phyloP scores from a whole-genome alignment of 2,797 vertebrate genomes.

The Garrulus glandarius region DNA sequence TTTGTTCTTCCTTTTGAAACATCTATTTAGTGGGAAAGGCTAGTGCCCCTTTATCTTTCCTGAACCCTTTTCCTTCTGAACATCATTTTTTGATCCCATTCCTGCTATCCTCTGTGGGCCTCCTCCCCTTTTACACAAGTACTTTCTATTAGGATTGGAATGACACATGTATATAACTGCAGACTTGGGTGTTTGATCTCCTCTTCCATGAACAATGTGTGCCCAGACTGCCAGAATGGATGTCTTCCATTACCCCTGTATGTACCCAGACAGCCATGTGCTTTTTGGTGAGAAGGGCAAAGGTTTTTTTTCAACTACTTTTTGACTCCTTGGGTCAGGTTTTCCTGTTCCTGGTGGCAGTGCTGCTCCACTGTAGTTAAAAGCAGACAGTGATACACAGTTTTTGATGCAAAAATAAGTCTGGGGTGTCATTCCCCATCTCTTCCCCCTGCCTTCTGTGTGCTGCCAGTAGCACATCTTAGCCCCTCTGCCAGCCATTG shows the following conservation, averaged over 20 bases:
- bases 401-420: background rate
- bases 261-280: background rate
- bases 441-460: background rate
- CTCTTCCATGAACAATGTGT: background rate
- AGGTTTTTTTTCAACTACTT: background rate
- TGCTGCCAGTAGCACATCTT: background rate
- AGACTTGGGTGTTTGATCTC: background rate
- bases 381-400: background rate
- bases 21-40: background rate
- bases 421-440: background rate
- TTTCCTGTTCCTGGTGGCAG: background rate
- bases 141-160: background rate
- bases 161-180: background rate
- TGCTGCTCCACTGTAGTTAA: background rate
- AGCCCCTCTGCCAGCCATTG: background rate
- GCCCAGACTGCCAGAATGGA: background rate
- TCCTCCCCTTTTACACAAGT: background rate
- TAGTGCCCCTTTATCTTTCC: background rate
- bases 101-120: background rate
- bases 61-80: background rate
- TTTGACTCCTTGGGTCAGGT: background rate
- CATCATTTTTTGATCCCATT: background rate
- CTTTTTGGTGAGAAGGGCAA: background rate
- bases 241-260: conserved; percentile 13
- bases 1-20: conserved; percentile 2